Base-by-base conservation (phyloP, 2,797 vertebrate species). In the Philypnodon macrostomus region DNA sequence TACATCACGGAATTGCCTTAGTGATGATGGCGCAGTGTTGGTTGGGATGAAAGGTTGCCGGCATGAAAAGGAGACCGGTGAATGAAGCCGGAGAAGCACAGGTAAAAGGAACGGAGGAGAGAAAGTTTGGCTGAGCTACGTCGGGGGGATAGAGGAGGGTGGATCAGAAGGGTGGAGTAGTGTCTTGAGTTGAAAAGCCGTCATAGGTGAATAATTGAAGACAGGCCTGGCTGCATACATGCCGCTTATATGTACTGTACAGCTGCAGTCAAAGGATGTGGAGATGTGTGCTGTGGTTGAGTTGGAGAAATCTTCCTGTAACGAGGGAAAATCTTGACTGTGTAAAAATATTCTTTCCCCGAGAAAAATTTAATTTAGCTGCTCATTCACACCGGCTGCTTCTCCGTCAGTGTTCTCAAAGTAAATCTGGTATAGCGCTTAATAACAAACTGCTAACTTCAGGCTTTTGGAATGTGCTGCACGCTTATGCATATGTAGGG, bases 121-220 rank as follows among this genome's bases (percentile, higher is more conserved):
- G 61, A 73, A 78, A 83, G 80, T 78, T 73, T 63, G 67, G 79
- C 64, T 77, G 75, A 80, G 80, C 62, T n/a, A n/a, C n/a, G n/a
- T n/a, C n/a, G n/a, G n/a, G n/a, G n/a, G n/a, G n/a, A n/a, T n/a
- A n/a, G n/a, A n/a, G n/a, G n/a, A 59, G 60, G 72, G 71, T 15
- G 31, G 53, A 54, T 78, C 73, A 75, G 27, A 67, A 47, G 35
- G 32, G 44, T 58, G 62, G 48, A 70, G 56, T n/a, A n/a, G n/a
- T 62, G 12, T 69, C 72, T 58, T 4, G 30, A 79, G 73, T 80
- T 82, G 78, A 83, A 84, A 84, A 79, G 79, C 70, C 16, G 44
- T 80, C 80, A 79, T 41, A 77, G 73, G 80, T 85, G 82, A 85
- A 81, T 85, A 78, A 84, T 81, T 83, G 72, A 84, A 79, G 77